These are phyloP conservation scores for Sycon ciliatum DNA, from an alignment of 37 sponge, comb jelly and placozoan genomes.

Conservation along the genomic window DNA sequence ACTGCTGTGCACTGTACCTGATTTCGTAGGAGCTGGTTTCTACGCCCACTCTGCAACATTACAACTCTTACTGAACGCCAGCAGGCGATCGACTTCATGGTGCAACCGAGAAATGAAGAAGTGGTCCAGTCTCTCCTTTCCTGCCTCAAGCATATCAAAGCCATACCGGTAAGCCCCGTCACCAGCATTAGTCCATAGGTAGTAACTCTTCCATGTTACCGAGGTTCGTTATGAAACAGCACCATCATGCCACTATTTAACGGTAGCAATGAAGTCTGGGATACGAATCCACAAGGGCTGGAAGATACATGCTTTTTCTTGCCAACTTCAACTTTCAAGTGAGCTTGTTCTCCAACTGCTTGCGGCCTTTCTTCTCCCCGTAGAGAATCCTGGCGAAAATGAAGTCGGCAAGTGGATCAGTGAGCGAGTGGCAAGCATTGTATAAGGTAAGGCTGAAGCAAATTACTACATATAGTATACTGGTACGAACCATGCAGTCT, in stretches of 20 bases:
- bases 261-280: too few relatives aligned
- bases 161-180: constrained; percentile 54
- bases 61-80: constrained; percentile 47
- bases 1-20: not conserved
- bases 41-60: constrained; percentile 63
- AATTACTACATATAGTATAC: not conserved
- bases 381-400: constrained; percentile 71
- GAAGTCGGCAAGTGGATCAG: constrained; percentile 52
- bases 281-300: too few relatives aligned
- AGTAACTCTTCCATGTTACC: not conserved
- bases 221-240: too few relatives aligned
- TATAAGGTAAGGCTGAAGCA: constrained; percentile 49
- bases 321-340: too few relatives aligned
- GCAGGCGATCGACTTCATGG: constrained; percentile 65
- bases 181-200: not conserved
- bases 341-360: too few relatives aligned
- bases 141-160: constrained; percentile 71
- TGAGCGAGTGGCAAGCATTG: constrained; percentile 76
- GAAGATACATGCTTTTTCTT: too few relatives aligned
- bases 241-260: too few relatives aligned
- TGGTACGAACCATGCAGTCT: not conserved
- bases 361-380: not conserved
- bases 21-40: constrained; percentile 73
- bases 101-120: constrained; percentile 49
- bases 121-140: constrained; percentile 44